Evolutionary conservation across 2,888 invertebrate species (phyloP).

Genomic region (Platycheirus rosarum): DNA sequence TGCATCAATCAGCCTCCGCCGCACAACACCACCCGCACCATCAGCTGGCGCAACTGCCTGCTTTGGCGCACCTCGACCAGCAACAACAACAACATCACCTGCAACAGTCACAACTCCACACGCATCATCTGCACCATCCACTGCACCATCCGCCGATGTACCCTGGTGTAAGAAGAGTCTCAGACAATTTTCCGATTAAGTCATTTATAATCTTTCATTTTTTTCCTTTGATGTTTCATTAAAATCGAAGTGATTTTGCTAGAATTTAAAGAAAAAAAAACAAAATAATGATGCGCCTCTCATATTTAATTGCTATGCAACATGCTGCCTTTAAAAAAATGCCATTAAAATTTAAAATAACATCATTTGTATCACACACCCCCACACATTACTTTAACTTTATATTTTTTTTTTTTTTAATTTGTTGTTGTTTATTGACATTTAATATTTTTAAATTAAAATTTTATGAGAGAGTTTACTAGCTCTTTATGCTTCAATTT

Average conservation of each 20-base stretch:
- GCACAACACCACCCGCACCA: constrained; percentile 70
- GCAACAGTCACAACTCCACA: constrained; percentile 75
- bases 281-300: constrained; percentile 20
- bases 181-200: constrained; percentile 28
- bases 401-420: no score
- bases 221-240: constrained; percentile 57
- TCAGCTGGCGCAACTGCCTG: constrained; percentile 61
- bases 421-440: constrained; percentile 44
- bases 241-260: constrained; percentile 43
- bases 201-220: constrained; percentile 33
- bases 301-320: constrained; percentile 59
- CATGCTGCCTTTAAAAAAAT: constrained; percentile 29
- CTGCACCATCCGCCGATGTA: constrained; percentile 81
- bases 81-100: constrained; percentile 75
- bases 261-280: constrained; percentile 5
- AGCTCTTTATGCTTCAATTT: no score
- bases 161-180: constrained; percentile 80
- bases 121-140: constrained; percentile 75
- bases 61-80: constrained; percentile 71
- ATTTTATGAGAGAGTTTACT: no score
- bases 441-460: no score
- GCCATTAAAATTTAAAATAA: background rate
- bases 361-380: constrained; percentile 4
- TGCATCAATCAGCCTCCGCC: constrained; percentile 60
- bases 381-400: constrained; percentile 9